Evolutionary conservation across 2,888 invertebrate genomes (phyloP).

Genomic region (Lithophane ornitopus): DNA sequence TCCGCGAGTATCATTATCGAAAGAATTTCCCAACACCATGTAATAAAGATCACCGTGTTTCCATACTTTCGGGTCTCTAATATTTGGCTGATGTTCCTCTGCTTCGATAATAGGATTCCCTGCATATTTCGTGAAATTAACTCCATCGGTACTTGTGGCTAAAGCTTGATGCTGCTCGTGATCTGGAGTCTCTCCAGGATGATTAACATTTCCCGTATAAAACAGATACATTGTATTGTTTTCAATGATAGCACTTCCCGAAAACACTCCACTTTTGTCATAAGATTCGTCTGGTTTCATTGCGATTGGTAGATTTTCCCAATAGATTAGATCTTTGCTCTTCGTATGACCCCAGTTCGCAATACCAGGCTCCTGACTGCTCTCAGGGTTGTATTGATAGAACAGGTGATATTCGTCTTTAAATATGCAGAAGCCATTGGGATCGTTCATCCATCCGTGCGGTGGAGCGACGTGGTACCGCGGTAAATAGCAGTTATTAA

Average conservation of each 20-base stretch:
- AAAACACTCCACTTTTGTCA: conserved; percentile 84
- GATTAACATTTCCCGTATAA: conserved; percentile 84
- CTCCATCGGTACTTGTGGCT: conserved; percentile 81
- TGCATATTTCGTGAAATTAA: conserved; percentile 76
- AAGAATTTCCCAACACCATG: conserved; percentile 86
- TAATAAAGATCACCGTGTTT: conserved; percentile 80
- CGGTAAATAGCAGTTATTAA: conserved; percentile 74
- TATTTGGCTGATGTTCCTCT: conserved; percentile 78
- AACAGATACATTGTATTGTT: conserved; percentile 78
- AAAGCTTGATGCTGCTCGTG: conserved; percentile 80
- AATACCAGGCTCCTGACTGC: conserved; percentile 76
- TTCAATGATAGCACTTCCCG: conserved; percentile 86
- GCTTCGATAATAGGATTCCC: conserved; percentile 81
- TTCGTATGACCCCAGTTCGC: conserved; percentile 89
- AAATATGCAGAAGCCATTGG: conserved; percentile 87
- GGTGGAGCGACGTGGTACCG: conserved; percentile 81
- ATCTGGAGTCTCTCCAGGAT: conserved; percentile 73
- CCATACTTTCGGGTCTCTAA: conserved; percentile 89
- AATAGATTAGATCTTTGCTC: conserved; percentile 84
- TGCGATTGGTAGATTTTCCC: conserved; percentile 87
- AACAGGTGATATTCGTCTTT: conserved; percentile 85
- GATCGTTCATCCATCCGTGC: conserved; percentile 90
- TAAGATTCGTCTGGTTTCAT: conserved; percentile 83
- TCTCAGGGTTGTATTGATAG: conserved; percentile 86
- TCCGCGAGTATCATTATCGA: conserved; percentile 75